These are phyloP conservation scores for Corella eumyota DNA, from an alignment of 23 tunicate genomes.

Conservation along the genomic window DNA sequence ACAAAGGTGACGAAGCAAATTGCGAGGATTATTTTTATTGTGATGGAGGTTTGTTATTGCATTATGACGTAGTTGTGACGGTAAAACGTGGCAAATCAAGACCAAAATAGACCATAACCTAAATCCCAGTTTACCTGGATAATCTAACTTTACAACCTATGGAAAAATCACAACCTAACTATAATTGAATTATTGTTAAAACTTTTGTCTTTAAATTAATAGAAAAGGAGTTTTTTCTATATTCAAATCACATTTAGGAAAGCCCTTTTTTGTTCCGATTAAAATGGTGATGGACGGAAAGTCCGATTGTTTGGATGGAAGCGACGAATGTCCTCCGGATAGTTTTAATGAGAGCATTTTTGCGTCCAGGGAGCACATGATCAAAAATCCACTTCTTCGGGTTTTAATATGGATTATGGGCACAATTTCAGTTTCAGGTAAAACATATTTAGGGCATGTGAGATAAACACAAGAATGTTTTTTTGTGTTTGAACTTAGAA, in stretches of 20 bases:
- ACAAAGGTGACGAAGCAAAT: conserved; percentile 7
- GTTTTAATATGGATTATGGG: conserved; percentile 19
- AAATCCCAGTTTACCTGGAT: too few species aligned
- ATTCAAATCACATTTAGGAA: too few species aligned
- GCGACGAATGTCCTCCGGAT: conserved; percentile 35
- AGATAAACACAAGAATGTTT: not conserved
- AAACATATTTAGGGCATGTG: not conserved
- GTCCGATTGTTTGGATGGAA: conserved; percentile 25
- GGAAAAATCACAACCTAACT: too few species aligned
- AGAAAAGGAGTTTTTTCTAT: too few species aligned
- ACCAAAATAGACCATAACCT: too few species aligned
- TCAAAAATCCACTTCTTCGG: conserved; percentile 4
- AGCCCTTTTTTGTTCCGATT: conserved; percentile 24
- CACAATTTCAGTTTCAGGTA: conserved; percentile 5
- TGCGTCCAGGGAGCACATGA: conserved; percentile 25
- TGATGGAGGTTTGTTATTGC: conserved; percentile 4
- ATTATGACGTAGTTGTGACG: too few species aligned
- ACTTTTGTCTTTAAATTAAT: too few species aligned
- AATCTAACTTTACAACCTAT: too few species aligned
- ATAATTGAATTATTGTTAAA: too few species aligned
- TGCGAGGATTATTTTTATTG: conserved; percentile 15
- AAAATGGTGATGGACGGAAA: conserved; percentile 16
- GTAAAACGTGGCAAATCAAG: too few species aligned
- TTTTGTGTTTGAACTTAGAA: not conserved
- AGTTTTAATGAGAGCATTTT: conserved; percentile 10